Base-by-base conservation (phyloP, 2,888 invertebrate species). In the Eremobia ochroleuca region DNA sequence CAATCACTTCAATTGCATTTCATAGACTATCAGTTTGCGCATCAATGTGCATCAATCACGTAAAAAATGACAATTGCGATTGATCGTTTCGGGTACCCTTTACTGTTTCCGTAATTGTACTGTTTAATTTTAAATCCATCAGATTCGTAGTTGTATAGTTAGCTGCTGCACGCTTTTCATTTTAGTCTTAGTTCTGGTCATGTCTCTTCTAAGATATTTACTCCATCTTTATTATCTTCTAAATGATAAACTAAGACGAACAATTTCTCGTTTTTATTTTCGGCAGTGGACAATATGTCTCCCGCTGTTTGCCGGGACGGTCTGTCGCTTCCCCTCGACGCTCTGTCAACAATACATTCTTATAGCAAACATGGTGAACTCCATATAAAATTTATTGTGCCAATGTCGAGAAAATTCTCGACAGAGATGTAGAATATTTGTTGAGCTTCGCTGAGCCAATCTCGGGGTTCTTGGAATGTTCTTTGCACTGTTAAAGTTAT, bases 311-410 rank as follows among this genome's bases (percentile, higher is more conserved):
- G 88, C 89, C 78, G 85, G 87, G 89, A 87, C 90, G 93, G 92
- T 91, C 92, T 89, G 90, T 88, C 92, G 91, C 93, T 87, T 91
- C 91, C 92, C 92, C 80, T 83, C 86, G 89, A 89, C 85, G 85
- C 85, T 90, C 86, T 91, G 92, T 93, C 92, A 92, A 93, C 94
- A 93, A 91, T 90, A 92, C 92, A 93, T 93, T 92, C 91, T 89
- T 87, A 90, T 69, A 67, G 93, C 93, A 94, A 94, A 94, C 93
- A 94, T 85, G 67, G 85, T 86, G 90, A 90, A 84, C 91, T 92
- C 92, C 88, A 90, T 91, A 91, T 91, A 90, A 93, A 93, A 92
- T 93, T 93, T 94, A 93, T 93, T 92, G 92, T 91, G 89, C 92
- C 90, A 91, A 89, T 90, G 90, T 87, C 73, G 88, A 81, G 83